These are phyloP conservation scores for Scotopteryx bipunctaria DNA, from an alignment of 2,888 invertebrate genomes.

Conservation along the genomic window DNA sequence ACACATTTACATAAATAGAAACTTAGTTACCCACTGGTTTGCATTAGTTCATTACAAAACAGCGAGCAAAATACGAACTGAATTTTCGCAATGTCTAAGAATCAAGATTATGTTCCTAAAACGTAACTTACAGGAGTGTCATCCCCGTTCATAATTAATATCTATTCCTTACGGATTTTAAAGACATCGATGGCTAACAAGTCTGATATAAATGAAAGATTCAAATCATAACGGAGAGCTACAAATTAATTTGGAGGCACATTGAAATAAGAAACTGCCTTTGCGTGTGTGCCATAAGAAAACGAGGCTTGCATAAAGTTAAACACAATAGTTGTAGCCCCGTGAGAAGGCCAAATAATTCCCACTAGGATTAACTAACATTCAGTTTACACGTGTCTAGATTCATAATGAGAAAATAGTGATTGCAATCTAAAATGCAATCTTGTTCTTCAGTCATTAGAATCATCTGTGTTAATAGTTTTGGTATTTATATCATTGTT, in stretches of 20 bases:
- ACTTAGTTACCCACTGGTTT: slow-evolving; percentile 26
- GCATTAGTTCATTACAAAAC: slow-evolving; percentile 20
- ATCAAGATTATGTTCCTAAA: no score
- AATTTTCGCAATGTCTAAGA: not conserved
- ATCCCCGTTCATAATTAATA: no score
- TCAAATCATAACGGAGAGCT: no score
- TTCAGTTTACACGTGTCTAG: slow-evolving; percentile 5
- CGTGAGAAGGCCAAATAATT: slow-evolving; percentile 6
- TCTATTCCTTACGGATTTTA: no score
- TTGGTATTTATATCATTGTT: not conserved
- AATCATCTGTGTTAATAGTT: not conserved
- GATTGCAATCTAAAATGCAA: not conserved
- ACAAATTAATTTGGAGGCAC: no score
- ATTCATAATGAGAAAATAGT: not conserved
- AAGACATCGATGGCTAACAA: no score
- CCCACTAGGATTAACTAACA: slow-evolving; percentile 7
- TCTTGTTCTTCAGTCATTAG: not conserved
- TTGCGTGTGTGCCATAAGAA: not conserved
- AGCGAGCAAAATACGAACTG: not conserved
- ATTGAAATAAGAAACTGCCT: not conserved
- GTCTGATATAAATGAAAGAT: no score
- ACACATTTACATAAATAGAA: slow-evolving; percentile 38
- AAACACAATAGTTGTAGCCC: not conserved
- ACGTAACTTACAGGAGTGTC: no score
- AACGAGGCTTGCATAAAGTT: not conserved